phyloP scores from a whole-genome alignment of 2,888 invertebrate species.

The Stenichneumon culpator region DNA sequence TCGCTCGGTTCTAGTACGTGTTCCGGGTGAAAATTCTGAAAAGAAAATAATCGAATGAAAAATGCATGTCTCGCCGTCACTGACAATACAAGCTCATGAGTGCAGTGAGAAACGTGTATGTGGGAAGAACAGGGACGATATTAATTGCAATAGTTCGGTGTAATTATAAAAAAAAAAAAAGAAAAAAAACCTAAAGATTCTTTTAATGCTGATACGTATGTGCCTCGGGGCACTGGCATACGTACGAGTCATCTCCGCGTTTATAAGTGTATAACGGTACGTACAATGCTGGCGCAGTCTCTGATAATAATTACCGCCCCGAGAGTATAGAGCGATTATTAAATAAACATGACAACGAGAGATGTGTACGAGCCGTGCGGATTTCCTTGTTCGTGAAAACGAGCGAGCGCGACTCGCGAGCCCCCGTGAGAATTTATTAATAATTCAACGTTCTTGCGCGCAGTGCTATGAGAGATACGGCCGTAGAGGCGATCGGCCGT shows the following conservation, averaged over 20 bases:
- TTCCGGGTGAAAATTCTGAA: conserved; percentile 63
- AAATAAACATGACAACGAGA: conserved; percentile 65
- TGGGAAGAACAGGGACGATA: conserved; percentile 62
- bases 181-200: conserved; percentile 30
- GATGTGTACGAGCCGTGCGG: conserved; percentile 59
- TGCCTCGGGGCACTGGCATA: neutral
- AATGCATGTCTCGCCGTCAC: conserved; percentile 50
- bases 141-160: conserved; percentile 65
- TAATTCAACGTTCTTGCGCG: conserved; percentile 66
- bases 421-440: conserved; percentile 66
- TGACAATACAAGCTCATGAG: conserved; percentile 37
- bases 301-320: conserved; percentile 58
- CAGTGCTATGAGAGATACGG: conserved; percentile 37
- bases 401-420: conserved; percentile 4
- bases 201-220: conserved; percentile 41
- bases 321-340: conserved; percentile 57
- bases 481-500: conserved; percentile 42
- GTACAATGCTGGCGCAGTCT: conserved; percentile 17
- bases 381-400: conserved; percentile 61
- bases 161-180: conserved; percentile 55
- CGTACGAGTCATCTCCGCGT: conserved; percentile 10
- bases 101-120: conserved; percentile 55
- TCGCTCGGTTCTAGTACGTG: neutral
- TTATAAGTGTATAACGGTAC: conserved; percentile 33
- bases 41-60: conserved; percentile 50